A percentile compares a stretch with the other conserved stretches of the same genome.
Evolutionary conservation across 2,888 invertebrate genomes (phyloP).

Genomic region (Tinea trinotella): DNA sequence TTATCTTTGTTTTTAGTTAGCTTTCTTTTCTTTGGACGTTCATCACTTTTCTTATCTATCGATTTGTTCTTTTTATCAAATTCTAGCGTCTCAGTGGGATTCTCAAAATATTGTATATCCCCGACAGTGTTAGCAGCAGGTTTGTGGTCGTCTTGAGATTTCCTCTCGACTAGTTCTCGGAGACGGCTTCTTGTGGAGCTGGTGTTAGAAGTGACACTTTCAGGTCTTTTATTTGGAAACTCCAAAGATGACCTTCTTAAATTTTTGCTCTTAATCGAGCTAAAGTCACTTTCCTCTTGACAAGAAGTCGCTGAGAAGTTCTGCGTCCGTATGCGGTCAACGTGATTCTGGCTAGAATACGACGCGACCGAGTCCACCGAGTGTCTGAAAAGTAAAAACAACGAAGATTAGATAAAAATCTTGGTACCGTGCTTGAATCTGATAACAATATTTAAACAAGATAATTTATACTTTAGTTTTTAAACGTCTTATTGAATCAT

Average conservation of each 20-base stretch:
- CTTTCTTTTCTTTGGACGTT: slow-evolving; percentile 61
- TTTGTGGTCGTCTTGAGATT: slow-evolving; percentile 66
- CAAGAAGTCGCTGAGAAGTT: slow-evolving; percentile 70
- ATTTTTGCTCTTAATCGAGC: slow-evolving; percentile 65
- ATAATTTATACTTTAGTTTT: slow-evolving; percentile 34
- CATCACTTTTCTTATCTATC: slow-evolving; percentile 56
- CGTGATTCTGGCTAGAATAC: slow-evolving; percentile 74
- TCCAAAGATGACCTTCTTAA: slow-evolving; percentile 65
- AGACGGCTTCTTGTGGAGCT: slow-evolving; percentile 70
- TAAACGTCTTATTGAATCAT: slow-evolving; percentile 39
- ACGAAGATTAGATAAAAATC: slow-evolving; percentile 51
- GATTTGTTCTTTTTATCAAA: slow-evolving; percentile 57
- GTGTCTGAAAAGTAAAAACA: slow-evolving; percentile 62
- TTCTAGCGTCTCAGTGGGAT: slow-evolving; percentile 64
- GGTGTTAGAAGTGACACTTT: slow-evolving; percentile 62
- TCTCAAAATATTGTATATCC: slow-evolving; percentile 67
- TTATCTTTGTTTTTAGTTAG: slow-evolving; percentile 49
- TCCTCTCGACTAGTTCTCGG: slow-evolving; percentile 67
- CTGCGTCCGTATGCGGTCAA: slow-evolving; percentile 71
- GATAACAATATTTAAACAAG: slow-evolving; percentile 52
- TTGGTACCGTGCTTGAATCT: slow-evolving; percentile 26
- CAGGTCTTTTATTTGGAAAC: slow-evolving; percentile 55
- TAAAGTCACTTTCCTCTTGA: slow-evolving; percentile 64
- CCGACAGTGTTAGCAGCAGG: slow-evolving; percentile 60
- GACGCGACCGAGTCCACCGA: slow-evolving; percentile 74